These are phyloP conservation scores for Latrodectus hesperus DNA, from an alignment of 2,888 invertebrate genomes.

Conservation along the genomic window DNA sequence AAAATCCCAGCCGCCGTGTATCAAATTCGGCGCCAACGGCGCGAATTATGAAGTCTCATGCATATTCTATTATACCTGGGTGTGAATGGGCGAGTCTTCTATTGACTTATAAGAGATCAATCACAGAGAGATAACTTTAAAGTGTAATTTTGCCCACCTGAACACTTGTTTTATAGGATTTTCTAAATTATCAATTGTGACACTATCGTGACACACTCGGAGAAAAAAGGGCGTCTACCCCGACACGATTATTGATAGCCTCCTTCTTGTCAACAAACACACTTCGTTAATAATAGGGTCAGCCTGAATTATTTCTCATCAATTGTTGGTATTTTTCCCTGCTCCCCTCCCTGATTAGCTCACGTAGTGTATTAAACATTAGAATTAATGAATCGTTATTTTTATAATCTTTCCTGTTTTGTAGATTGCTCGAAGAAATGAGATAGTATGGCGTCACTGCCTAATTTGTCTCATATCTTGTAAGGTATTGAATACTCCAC, in stretches of 20 bases:
- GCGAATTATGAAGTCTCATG: conserved; percentile 18
- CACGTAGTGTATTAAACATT: too few relatives aligned
- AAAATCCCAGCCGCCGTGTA: background rate
- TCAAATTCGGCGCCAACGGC: background rate
- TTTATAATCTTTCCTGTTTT: too few relatives aligned
- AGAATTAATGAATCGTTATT: too few relatives aligned
- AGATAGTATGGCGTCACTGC: too few relatives aligned
- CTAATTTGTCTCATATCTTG: too few relatives aligned
- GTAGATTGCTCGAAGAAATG: too few relatives aligned
- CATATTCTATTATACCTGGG: conserved; percentile 30
- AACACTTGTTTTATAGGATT: conserved; percentile 4
- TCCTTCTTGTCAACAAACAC: conserved; percentile 34
- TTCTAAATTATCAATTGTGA: conserved; percentile 65
- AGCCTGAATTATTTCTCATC: conserved; percentile 1
- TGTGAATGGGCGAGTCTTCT: conserved; percentile 14
- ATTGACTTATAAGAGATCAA: background rate
- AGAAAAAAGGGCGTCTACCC: conserved; percentile 27
- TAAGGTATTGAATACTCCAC: too few relatives aligned
- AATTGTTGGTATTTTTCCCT: background rate
- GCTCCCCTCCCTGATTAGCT: background rate
- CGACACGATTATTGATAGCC: conserved; percentile 45
- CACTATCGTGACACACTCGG: background rate
- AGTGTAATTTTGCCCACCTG: conserved; percentile 14
- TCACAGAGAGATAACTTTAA: background rate
- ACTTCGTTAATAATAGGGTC: conserved; percentile 44